Conservation (phyloP, 2,888 invertebrate genomes). For the Eudemis profundana region DNA sequence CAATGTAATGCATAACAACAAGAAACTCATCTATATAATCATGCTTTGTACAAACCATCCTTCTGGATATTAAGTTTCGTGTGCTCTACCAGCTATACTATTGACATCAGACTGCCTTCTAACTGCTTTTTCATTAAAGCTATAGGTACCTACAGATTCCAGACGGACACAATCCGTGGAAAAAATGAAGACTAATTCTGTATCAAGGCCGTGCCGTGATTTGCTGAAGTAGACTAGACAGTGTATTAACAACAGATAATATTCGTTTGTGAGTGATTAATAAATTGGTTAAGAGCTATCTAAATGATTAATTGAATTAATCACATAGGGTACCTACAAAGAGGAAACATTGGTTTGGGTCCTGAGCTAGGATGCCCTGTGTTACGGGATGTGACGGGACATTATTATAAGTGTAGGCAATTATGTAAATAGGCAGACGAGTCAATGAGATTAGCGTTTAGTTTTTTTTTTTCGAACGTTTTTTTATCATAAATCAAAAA, state of each 20-base stretch:
- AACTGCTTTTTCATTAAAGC: conserved; percentile 22
- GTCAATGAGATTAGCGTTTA: too few relatives aligned
- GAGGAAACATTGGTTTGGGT: too few relatives aligned
- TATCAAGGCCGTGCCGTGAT: neutral
- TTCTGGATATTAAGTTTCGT: neutral
- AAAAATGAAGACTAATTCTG: conserved; percentile 20
- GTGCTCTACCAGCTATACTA: neutral
- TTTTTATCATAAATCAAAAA: too few relatives aligned
- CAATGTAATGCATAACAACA: too few relatives aligned
- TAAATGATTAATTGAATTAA: too few relatives aligned
- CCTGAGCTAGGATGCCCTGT: too few relatives aligned
- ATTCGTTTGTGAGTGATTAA: neutral
- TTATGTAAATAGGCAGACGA: too few relatives aligned
- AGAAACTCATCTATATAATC: too few relatives aligned
- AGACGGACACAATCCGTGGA: conserved; percentile 13
- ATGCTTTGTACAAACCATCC: neutral
- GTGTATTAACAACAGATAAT: conserved; percentile 3
- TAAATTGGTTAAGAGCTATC: neutral
- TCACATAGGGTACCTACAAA: too few relatives aligned
- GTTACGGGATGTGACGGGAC: too few relatives aligned
- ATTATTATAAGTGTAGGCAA: too few relatives aligned
- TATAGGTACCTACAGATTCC: conserved; percentile 21
- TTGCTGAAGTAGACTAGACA: conserved; percentile 7
- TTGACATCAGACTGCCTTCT: conserved; percentile 18
- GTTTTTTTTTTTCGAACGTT: too few relatives aligned